Evolutionary conservation across 2,888 invertebrate genomes (phyloP), one percentile per base, ranked within the genome.

Genomic region (Kryphioiulus occultus): DNA sequence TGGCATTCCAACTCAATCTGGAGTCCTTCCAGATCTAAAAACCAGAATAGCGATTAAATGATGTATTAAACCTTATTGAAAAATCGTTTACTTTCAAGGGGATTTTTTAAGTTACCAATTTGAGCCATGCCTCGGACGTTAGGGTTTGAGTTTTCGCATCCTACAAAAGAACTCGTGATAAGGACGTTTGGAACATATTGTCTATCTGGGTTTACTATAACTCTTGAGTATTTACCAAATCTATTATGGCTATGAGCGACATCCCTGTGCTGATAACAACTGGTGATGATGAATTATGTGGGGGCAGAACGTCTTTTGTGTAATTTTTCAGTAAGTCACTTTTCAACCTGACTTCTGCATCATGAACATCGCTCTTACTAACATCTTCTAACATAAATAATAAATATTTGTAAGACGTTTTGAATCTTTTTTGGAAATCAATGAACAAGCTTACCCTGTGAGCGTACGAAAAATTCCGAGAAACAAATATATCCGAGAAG

Each of bases 81-180:
- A 44, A 44, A 35, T 35, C 44, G 15, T 44, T 12, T 4, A 44
- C 15, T 44, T 10, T 44, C 44, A 1, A 44, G 44, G 12, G 39
- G 9, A 39, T 39, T n/a, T n/a, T n/a, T n/a, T 7, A 35, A 44
- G 94, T 10, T 44, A 53, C 86, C 86, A 86, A 17, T 53, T 32
- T 86, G 19, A 53, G 53, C 53, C 53, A 53, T 15, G 26, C 47
- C 19, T 86, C 86, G 2, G 32, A 53, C 17, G 42, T 47, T n/a
- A 86, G 32, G 1, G 42, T 53, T 86, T 86, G 86, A 53, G 44
- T n/a, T 86, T 30, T 86, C 0, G 86, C 26, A 86, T 86, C 86
- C 86, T 86, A 30, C 47, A 86, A 26, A 44, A 22, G 7, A 86
- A 53, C 4, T 39, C 17, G 26, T 4, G 15, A 47, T 26, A 10